Conservation (phyloP, 1,140 invertebrate genomes). For the Aphelenchoides avenae region DNA sequence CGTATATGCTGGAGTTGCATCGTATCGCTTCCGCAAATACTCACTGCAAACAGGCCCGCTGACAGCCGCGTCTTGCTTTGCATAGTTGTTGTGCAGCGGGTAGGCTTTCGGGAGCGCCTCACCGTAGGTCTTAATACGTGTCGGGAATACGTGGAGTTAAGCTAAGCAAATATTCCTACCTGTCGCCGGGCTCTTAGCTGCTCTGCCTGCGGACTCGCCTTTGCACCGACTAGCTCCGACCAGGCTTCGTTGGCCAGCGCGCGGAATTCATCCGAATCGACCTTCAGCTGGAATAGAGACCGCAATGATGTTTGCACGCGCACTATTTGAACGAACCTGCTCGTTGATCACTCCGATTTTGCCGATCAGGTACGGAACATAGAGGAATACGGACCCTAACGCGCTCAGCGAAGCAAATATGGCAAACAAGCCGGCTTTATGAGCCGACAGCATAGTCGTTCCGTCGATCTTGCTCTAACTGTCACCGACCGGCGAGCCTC, state of each 20-base stretch:
- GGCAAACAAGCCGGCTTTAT: conserved; percentile 45
- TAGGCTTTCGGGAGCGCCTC: conserved; percentile 45
- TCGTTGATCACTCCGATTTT: conserved; percentile 54
- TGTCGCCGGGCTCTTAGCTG: conserved; percentile 16
- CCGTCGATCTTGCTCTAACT: no score
- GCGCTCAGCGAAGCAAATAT: conserved; percentile 41
- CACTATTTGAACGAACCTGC: conserved; percentile 28
- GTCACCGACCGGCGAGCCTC: no score
- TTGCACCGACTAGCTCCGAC: conserved; percentile 36
- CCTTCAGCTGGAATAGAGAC: conserved; percentile 40
- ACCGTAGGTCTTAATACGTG: conserved; percentile 33
- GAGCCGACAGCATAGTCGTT: conserved; percentile 45
- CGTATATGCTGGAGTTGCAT: not conserved
- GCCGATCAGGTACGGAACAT: conserved; percentile 44
- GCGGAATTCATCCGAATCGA: conserved; percentile 53
- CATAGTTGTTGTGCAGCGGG: conserved; percentile 51
- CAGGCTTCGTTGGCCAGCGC: conserved; percentile 53
- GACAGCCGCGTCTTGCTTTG: conserved; percentile 49
- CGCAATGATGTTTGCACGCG: not conserved
- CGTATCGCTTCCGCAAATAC: not conserved
- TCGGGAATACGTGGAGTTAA: not conserved
- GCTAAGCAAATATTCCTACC: conserved; percentile 14
- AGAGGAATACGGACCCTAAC: conserved; percentile 41
- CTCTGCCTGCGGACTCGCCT: not conserved
- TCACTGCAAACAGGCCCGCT: conserved; percentile 44